Conservation (phyloP, 2,113 vertebrate species). For the Polypterus senegalus region DNA sequence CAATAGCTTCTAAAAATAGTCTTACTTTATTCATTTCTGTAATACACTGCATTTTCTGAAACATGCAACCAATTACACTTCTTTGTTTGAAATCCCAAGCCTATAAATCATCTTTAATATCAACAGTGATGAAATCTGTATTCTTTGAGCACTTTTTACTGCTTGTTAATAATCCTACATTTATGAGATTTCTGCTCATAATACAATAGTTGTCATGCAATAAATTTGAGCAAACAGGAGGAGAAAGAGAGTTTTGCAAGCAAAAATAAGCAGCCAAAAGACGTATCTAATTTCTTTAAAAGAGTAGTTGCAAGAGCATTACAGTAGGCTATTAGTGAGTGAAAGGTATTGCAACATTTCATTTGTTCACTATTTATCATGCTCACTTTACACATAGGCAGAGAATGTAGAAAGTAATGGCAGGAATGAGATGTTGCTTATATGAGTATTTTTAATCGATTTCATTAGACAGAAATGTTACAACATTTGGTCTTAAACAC, state of each 20-base stretch:
- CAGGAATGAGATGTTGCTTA: too few relatives aligned
- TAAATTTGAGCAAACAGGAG: too few relatives aligned
- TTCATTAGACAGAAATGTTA: too few relatives aligned
- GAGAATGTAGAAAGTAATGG: too few relatives aligned
- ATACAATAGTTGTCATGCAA: not conserved
- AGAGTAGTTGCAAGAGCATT: too few relatives aligned
- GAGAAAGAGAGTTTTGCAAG: not conserved
- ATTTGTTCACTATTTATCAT: too few relatives aligned
- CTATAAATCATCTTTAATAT: slow-evolving; percentile 16
- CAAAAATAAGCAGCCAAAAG: not conserved
- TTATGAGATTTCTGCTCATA: not conserved
- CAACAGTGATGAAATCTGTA: not conserved
- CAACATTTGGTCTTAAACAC: too few relatives aligned
- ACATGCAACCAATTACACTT: slow-evolving; percentile 9
- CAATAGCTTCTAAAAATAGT: slow-evolving; percentile 17
- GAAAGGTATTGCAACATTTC: too few relatives aligned
- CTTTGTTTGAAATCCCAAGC: slow-evolving; percentile 11
- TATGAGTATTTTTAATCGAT: too few relatives aligned
- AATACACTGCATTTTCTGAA: slow-evolving; percentile 8
- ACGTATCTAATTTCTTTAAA: too few relatives aligned
- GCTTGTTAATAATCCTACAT: not conserved
- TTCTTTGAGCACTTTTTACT: not conserved
- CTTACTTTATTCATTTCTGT: slow-evolving; percentile 5
- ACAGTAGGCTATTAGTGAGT: too few relatives aligned
- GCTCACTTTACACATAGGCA: too few relatives aligned